Evolutionary conservation across 1,140 invertebrate genomes (phyloP).

Genomic region (Marisa cornuarietis): DNA sequence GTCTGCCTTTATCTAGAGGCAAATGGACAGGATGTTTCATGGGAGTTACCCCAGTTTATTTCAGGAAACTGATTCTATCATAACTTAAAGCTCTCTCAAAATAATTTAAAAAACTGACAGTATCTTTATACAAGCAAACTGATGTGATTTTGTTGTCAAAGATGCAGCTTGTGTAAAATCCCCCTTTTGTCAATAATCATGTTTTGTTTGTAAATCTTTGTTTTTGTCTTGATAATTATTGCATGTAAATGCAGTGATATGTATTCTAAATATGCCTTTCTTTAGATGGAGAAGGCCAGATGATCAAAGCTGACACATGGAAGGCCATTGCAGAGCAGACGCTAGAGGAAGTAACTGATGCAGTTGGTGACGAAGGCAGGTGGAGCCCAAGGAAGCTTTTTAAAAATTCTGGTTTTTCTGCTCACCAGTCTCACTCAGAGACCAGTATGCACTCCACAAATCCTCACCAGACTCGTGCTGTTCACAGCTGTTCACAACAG

Average conservation of each 20-base stretch:
- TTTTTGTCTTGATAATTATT: not conserved
- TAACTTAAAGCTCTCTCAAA: no score
- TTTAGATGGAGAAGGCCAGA: not conserved
- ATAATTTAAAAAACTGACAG: no score
- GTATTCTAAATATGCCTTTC: not conserved
- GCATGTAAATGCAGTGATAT: slow-evolving; percentile 4
- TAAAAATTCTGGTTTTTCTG: not conserved
- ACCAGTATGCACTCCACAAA: not conserved
- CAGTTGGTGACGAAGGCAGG: not conserved
- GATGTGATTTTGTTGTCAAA: no score
- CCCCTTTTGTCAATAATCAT: not conserved
- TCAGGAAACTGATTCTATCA: no score
- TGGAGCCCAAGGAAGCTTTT: not conserved
- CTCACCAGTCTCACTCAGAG: not conserved
- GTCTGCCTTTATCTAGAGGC: no score
- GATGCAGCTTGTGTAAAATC: not conserved
- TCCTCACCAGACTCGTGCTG: not conserved
- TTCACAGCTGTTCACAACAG: not conserved
- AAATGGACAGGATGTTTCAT: no score
- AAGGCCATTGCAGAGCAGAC: slow-evolving; percentile 33
- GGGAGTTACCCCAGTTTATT: no score
- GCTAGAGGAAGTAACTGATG: slow-evolving; percentile 20
- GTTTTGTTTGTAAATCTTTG: not conserved
- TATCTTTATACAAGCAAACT: no score
- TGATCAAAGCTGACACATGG: slow-evolving; percentile 42